Conservation (phyloP, 2,888 invertebrate species). For the Caenorhabditis drosophilae region DNA sequence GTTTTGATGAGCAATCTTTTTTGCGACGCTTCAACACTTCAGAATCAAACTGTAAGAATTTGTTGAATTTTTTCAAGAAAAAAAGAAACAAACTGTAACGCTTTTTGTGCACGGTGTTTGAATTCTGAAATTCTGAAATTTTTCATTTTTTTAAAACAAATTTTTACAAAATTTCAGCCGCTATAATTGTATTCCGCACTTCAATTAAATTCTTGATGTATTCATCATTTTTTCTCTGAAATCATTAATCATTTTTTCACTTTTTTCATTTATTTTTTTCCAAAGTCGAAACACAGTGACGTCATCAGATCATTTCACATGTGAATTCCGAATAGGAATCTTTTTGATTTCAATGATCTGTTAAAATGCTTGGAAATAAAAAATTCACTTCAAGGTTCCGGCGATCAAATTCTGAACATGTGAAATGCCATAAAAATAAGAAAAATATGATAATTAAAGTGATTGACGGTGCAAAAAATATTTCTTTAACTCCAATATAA, state of each 20-base stretch:
- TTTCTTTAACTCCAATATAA: too few relatives aligned
- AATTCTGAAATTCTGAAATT: neutral
- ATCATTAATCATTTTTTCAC: neutral
- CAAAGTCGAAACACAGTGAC: neutral
- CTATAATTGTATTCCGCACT: neutral
- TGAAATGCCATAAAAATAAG: neutral
- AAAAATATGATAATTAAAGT: neutral
- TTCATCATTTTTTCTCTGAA: neutral
- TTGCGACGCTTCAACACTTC: too few relatives aligned
- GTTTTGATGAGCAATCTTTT: too few relatives aligned
- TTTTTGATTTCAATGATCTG: too few relatives aligned
- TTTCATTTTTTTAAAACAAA: neutral
- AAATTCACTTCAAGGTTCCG: too few relatives aligned
- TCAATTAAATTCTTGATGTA: neutral
- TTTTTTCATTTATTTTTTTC: neutral
- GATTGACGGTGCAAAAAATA: too few relatives aligned
- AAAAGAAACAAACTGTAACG: neutral
- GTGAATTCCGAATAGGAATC: neutral
- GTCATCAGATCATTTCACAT: neutral
- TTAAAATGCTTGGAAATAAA: too few relatives aligned
- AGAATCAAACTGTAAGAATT: too few relatives aligned
- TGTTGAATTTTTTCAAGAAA: too few relatives aligned
- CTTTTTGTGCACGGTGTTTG: neutral
- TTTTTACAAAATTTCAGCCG: conserved; percentile 1
- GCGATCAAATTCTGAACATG: neutral